Evolutionary conservation across 2,113 vertebrate species (phyloP).

Genomic region (Laterallus jamaicensis): DNA sequence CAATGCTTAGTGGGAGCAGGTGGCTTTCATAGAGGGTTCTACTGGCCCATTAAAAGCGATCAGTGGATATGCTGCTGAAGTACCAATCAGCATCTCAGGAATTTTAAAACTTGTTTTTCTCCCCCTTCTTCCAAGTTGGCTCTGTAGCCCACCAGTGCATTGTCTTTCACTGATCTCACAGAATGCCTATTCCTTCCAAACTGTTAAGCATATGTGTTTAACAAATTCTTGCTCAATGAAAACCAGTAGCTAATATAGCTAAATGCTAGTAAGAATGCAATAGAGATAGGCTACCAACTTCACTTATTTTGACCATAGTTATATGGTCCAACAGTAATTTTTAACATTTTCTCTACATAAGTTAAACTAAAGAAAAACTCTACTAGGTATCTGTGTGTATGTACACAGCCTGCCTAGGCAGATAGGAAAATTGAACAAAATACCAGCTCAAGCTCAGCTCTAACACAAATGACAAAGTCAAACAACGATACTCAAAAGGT

Average conservation of each 20-base stretch:
- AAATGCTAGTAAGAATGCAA: neutral
- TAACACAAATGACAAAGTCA: neutral
- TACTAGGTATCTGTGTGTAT: accelerated
- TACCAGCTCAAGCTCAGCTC: neutral
- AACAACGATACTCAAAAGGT: neutral
- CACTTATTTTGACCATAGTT: neutral
- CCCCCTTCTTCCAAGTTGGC: neutral
- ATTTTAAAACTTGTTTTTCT: neutral
- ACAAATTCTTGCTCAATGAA: neutral
- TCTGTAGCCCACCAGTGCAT: neutral
- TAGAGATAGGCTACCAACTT: neutral
- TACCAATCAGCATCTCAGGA: neutral
- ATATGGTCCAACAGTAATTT: neutral
- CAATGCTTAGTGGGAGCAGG: neutral
- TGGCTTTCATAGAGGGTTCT: neutral
- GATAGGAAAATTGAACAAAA: neutral
- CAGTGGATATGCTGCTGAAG: neutral
- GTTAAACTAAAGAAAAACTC: neutral
- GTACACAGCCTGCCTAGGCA: neutral
- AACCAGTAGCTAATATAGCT: neutral
- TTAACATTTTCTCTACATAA: neutral
- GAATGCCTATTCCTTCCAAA: neutral
- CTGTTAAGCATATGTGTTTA: neutral
- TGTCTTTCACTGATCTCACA: neutral
- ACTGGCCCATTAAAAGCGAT: neutral